phyloP scores from a whole-genome alignment of 2,113 vertebrate species.

The Xyliphius kryptos region DNA sequence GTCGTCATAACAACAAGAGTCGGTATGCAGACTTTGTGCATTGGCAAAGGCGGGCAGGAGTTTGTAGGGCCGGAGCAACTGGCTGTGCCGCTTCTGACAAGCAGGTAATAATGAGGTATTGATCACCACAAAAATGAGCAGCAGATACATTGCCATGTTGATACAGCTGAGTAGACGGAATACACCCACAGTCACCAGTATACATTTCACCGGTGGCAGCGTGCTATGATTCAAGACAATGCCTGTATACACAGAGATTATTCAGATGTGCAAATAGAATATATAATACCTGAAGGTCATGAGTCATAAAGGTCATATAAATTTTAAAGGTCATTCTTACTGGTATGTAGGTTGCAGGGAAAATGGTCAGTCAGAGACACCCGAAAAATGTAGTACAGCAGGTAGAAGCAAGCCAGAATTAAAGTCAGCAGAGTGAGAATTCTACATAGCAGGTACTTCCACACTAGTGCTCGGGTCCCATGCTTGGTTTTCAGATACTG shows the following conservation, averaged over 20 bases:
- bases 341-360: slow-evolving; percentile 79
- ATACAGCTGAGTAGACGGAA: slow-evolving; percentile 88
- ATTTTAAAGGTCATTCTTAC: slow-evolving; percentile 40
- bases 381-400: slow-evolving; percentile 83
- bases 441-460: slow-evolving; percentile 77
- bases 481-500: slow-evolving; percentile 90
- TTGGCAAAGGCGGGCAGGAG: slow-evolving; percentile 79
- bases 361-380: slow-evolving; percentile 86
- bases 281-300: no score
- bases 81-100: slow-evolving; percentile 68
- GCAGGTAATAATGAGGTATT: slow-evolving; percentile 72
- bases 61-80: slow-evolving; percentile 79
- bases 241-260: background rate
- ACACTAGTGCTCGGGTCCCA: slow-evolving; percentile 64
- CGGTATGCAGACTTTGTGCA: slow-evolving; percentile 67
- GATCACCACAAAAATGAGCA: slow-evolving; percentile 70
- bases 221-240: slow-evolving; percentile 74
- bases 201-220: slow-evolving; percentile 80
- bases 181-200: slow-evolving; percentile 84
- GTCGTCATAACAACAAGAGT: slow-evolving; percentile 69
- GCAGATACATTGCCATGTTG: slow-evolving; percentile 75
- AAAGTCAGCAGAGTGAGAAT: slow-evolving; percentile 71
- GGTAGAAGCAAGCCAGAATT: slow-evolving; percentile 72
- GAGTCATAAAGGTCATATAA: no score
- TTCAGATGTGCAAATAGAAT: no score